Percentiles rank a stretch among this genome's conserved stretches.
These are phyloP conservation scores for Teleogryllus occipitalis DNA, from an alignment of 1,140 invertebrate genomes.

Conservation along the genomic window DNA sequence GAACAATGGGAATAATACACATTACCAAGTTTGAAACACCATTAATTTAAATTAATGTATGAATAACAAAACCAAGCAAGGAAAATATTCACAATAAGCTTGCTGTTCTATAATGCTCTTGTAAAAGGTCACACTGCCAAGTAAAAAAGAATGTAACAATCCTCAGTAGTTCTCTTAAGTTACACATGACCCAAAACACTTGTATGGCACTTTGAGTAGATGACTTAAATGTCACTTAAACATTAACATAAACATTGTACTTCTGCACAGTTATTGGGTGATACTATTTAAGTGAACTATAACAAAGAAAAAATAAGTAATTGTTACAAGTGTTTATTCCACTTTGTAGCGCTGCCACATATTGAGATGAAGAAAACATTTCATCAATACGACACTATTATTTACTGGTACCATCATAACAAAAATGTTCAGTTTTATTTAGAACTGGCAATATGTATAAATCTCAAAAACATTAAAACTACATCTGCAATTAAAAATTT, in stretches of 20 bases:
- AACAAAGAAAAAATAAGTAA: neutral
- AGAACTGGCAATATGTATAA: neutral
- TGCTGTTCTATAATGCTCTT: neutral
- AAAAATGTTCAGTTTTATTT: neutral
- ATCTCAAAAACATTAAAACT: slow-evolving; percentile 12
- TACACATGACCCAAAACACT: neutral
- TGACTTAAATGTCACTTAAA: slow-evolving; percentile 11
- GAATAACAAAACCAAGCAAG: too few relatives aligned
- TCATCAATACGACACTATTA: neutral
- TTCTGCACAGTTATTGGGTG: neutral
- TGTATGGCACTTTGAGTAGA: slow-evolving; percentile 13
- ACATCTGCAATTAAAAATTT: neutral
- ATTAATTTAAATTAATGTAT: neutral
- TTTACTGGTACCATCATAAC: neutral
- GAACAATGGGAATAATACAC: neutral
- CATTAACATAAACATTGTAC: neutral
- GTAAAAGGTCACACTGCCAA: neutral
- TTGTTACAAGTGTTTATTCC: neutral
- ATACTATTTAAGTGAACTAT: neutral
- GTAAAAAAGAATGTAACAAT: neutral
- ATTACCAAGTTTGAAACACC: neutral
- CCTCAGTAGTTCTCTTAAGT: slow-evolving; percentile 1
- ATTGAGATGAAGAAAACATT: neutral
- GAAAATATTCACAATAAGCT: too few relatives aligned
- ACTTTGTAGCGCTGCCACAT: neutral